Evolutionary conservation across 2,888 invertebrate genomes (phyloP), one percentile per base, ranked within the genome.

Genomic region (Dolichomitus sp.): DNA sequence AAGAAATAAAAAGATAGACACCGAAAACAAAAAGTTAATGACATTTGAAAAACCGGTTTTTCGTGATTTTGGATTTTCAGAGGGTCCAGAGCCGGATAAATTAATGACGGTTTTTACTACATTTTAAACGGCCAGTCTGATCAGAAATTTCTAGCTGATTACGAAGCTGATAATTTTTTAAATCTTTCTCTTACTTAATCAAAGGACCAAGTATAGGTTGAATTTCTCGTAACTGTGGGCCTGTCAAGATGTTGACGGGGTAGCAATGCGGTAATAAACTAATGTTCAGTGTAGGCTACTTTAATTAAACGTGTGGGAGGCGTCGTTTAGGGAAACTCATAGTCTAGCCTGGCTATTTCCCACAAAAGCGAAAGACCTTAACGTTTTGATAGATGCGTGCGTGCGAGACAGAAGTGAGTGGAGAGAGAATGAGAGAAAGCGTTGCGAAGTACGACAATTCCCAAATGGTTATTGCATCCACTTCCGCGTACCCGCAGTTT

Each of bases 261-360:
- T 6, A 17, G 17, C 14, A 17, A 17, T 6, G 17, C 48, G 17
- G n/a, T 17, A 48, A 17, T 6, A 7, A 48, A 48, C 48, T 14
- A 17, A 48, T 48, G 48, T 6, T 19, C 14, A 6, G 33, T 33
- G 33, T 9, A 37, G 52, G 33, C 30, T 12, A 54, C 14, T 69
- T 54, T 69, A 40, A 40, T 40, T 17, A 69, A 40, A 54, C 37
- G 69, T 9, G 69, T 69, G 52, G 52, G 42, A 12, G 12, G 42
- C 12, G 69, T 7, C 40, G 54, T 42, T 30, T 40, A 9, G n/a
- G 37, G 5, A 23, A 23, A 19, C 23, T 69, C 17, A 33, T 61
- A 61, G 37, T n/a, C 37, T 14, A 19, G 12, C 19, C 14, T 23
- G 23, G 42, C 42, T 14, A 42, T 9, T 42, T 5, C 40, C 45